Base-by-base conservation (phyloP, 2,888 invertebrate genomes). In the Pycnomerus fuliginosus region DNA sequence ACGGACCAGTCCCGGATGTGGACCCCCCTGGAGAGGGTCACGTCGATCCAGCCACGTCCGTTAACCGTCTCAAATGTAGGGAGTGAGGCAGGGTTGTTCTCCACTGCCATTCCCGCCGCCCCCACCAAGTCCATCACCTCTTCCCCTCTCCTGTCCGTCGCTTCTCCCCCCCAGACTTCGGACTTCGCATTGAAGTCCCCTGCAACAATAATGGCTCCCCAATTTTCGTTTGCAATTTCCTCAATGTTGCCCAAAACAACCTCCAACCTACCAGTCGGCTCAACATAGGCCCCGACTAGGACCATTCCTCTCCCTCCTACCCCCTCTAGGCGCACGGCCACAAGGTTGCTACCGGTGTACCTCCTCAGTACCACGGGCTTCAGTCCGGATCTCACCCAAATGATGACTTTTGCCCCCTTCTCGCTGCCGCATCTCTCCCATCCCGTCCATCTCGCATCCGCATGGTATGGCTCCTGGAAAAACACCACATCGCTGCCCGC, bases 141-240 rank as follows among this genome's bases (percentile, higher is more conserved):
- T 27, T 33, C 27, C 4, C 52, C 56, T 33, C 50, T 45, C n/a
- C 8, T 24, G 14, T 53, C 55, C 2, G 31, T 45, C 3, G 13
- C 17, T 0, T 25, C 10, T 7, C 41, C 45, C 3, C 52, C 54
- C 51, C 52, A 56, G 2, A 15, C 34, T 13, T 24, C 30, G 16
- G 48, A 22, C 14, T 52, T 49, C 1, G 44, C 54, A 22, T 54
- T 54, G 5, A 46, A 20, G 23, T 54, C 55, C 3, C 51, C 52
- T 5, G 35, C 47, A 2, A 55, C 16, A 11, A 55, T 24, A 2
- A 16, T 10, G 7, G 22, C 7, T 13, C 16, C 14, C 10, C 22
- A n/a, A 12, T 11, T 8, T 7, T 2, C 12, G n/a, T 22, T 16
- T 1, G 36, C 8, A 10, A 33, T n/a, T 3, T 4, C 36, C 11